These are phyloP conservation scores for Drosophila nigricruria DNA, from an alignment of 2,888 invertebrate genomes.

Conservation along the genomic window DNA sequence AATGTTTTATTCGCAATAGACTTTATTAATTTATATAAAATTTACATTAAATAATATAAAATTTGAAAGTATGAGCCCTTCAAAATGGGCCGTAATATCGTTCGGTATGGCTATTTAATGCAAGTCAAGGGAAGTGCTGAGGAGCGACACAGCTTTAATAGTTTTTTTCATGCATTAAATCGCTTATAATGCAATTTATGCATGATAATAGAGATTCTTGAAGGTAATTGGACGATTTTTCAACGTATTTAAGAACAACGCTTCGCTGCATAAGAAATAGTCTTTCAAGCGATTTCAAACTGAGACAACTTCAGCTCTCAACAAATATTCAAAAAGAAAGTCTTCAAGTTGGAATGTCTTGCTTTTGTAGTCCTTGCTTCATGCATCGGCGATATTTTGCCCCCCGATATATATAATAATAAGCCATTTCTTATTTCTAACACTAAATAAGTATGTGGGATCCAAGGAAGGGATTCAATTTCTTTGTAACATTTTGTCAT, in stretches of 20 bases:
- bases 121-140: neutral
- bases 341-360: conserved; percentile 49
- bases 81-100: neutral
- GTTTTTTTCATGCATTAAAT: neutral
- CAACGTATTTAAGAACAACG: conserved; percentile 25
- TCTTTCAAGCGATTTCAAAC: conserved; percentile 10
- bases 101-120: neutral
- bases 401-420: no score
- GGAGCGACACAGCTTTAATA: neutral
- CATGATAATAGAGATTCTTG: neutral
- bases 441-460: no score
- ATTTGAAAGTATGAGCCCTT: neutral
- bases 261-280: neutral
- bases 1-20: no score
- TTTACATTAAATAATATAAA: no score
- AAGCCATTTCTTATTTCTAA: no score
- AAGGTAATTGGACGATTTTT: neutral
- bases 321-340: conserved; percentile 48
- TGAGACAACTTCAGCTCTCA: neutral
- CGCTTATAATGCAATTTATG: neutral
- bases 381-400: conserved; percentile 23
- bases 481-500: no score
- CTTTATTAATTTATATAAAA: no score
- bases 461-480: no score
- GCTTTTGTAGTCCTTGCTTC: conserved; percentile 15